phyloP scores from a whole-genome alignment of 1,140 invertebrate species.

The Tetragnatha versicolor region DNA sequence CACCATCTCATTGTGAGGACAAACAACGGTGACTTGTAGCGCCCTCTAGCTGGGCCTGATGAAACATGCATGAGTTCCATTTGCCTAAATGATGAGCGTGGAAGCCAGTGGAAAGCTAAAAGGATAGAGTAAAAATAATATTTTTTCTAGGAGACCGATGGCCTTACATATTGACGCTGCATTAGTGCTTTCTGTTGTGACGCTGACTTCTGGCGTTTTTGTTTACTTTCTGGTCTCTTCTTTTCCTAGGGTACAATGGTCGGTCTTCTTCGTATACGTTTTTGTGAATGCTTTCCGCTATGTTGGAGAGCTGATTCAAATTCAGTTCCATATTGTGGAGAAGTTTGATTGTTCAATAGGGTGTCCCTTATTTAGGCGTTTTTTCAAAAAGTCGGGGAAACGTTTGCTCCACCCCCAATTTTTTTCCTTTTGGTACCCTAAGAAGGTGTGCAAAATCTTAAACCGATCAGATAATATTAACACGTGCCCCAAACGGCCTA shows the following conservation, averaged over 20 bases:
- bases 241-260: background rate
- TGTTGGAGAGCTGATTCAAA: too few species aligned
- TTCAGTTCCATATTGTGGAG: too few species aligned
- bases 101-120: background rate
- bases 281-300: too few species aligned
- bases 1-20: conserved; percentile 20
- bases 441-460: too few species aligned
- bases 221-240: background rate
- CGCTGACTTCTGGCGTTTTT: background rate
- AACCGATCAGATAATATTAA: too few species aligned
- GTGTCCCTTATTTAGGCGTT: too few species aligned
- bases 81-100: conserved; percentile 29
- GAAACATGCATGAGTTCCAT: conserved; percentile 34
- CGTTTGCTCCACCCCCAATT: too few species aligned
- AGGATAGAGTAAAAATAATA: background rate
- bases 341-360: too few species aligned
- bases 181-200: background rate
- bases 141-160: background rate
- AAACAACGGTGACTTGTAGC: conserved; percentile 10
- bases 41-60: conserved; percentile 6
- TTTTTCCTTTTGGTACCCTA: too few species aligned
- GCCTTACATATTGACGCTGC: background rate
- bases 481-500: too few species aligned
- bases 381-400: too few species aligned
- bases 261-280: too few species aligned